Evolutionary conservation across 2,113 vertebrate genomes (phyloP), one percentile per base, ranked within the genome.

Genomic region (Sterna hirundo): DNA sequence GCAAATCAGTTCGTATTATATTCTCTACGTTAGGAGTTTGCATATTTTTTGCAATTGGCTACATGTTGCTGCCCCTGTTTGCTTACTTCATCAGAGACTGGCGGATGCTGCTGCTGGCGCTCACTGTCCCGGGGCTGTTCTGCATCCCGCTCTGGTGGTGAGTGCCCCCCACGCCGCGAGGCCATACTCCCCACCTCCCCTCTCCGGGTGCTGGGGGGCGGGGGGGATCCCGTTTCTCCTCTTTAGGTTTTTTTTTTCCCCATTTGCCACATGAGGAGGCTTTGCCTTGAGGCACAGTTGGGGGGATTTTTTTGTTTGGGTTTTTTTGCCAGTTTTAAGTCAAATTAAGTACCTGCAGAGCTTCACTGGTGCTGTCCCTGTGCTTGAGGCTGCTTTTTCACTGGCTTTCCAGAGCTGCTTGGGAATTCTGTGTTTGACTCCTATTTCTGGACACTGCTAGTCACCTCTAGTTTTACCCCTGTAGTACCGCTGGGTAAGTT

Each of bases 41-140:
- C 96, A 89, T 99, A 85, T 99, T 98, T 98, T 99, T 98, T 92
- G 98, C 97, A 6, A 42, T 96, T 51, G 99, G 99, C 96, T 99
- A 98, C 98, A 99, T 99, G 99, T 58, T 99, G 94, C 97, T 99
- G 94, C 99, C 99, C 0, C 88, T 99, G 77, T 92, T 98, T 61
- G 99, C 99, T 64, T 99, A 98, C 98, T 98, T 98, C 97, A 95
- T 99, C 96, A 98, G 99, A 98, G 98, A 98, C 92, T 99, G 99
- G 99, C 97, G 98, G 97, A 99, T 96, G 95, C 98, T 99, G 80
- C 97, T 98, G 40, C 83, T 99, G 66, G 96, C 95, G 2, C 96
- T 99, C 47, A 96, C 98, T 2, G 2, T 98, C 54, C 98, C 99
- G 0, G 97, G 98, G 49, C 89, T 99, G 72, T 78, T 99, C 51